Evolutionary conservation across 92 coral and sea anemone species (phyloP).

Genomic region (Virgularia gustaviana): DNA sequence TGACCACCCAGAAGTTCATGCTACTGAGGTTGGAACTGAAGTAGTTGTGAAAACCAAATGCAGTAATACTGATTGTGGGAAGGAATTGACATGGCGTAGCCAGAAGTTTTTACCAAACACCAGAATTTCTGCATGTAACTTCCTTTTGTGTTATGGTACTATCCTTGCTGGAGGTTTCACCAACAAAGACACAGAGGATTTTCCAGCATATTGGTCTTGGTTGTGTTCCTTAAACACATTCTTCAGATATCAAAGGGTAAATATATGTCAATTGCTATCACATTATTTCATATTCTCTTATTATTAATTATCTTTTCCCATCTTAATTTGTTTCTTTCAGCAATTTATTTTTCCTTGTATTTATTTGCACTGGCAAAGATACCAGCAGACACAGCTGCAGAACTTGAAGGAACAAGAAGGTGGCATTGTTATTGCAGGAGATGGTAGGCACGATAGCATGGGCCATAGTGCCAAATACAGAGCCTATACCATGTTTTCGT

Average conservation of each 20-base stretch:
- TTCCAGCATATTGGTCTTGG: constrained; percentile 10
- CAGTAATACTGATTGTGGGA: constrained; percentile 18
- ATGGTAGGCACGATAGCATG: too few relatives aligned
- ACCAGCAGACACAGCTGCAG: too few relatives aligned
- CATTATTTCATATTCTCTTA: too few relatives aligned
- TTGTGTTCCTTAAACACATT: constrained; percentile 5
- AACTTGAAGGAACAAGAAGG: too few relatives aligned
- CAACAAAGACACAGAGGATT: neutral
- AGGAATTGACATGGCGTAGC: constrained; percentile 32
- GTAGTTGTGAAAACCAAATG: constrained; percentile 22
- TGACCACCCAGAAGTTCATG: constrained; percentile 20
- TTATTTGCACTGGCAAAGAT: too few relatives aligned
- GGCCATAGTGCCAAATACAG: too few relatives aligned
- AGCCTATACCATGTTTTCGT: too few relatives aligned
- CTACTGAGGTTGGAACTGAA: constrained; percentile 24
- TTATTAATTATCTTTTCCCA: too few relatives aligned
- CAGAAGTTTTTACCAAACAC: neutral
- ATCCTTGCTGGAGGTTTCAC: constrained; percentile 8
- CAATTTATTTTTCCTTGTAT: too few relatives aligned
- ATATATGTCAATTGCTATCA: too few relatives aligned
- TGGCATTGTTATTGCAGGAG: too few relatives aligned
- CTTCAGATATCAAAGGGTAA: constrained; percentile 15
- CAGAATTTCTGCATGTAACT: neutral
- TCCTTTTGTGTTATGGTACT: neutral
- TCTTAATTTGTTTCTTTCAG: too few relatives aligned